phyloP scores from a whole-genome alignment of 2,888 invertebrate genomes.

The Chrysolina americana region DNA sequence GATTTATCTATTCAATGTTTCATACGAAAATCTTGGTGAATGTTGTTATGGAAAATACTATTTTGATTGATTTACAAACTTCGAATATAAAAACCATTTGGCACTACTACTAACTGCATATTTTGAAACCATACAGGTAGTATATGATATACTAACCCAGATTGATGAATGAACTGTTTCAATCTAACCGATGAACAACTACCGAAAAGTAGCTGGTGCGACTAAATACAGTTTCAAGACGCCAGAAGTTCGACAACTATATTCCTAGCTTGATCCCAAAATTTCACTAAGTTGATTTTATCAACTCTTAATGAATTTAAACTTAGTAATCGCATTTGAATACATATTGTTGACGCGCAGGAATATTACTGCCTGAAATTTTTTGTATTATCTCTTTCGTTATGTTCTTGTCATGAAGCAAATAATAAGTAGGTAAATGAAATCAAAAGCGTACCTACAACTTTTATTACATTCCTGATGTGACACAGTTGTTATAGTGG shows the following conservation, averaged over 20 bases:
- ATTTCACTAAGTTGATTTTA: constrained; percentile 49
- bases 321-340: constrained; percentile 6
- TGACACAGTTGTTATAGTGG: too few species aligned
- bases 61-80: background rate
- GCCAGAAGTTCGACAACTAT: constrained; percentile 48
- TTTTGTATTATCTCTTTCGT: too few species aligned
- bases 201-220: background rate
- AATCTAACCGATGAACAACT: background rate
- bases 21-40: background rate
- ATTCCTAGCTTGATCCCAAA: constrained; percentile 58
- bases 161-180: background rate
- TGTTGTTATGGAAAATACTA: background rate
- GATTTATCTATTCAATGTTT: background rate
- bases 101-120: background rate
- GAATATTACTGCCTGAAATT: too few species aligned
- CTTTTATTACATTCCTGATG: too few species aligned
- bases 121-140: background rate
- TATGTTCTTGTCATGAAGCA: too few species aligned
- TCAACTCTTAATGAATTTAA: constrained; percentile 7
- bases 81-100: background rate
- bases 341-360: background rate
- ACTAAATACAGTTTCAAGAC: constrained; percentile 30
- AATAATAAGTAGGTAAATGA: too few species aligned
- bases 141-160: too few species aligned
- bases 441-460: too few species aligned